phyloP scores from a whole-genome alignment of 64 coral and sea anemone species.

The Catalaphyllia jardinei region DNA sequence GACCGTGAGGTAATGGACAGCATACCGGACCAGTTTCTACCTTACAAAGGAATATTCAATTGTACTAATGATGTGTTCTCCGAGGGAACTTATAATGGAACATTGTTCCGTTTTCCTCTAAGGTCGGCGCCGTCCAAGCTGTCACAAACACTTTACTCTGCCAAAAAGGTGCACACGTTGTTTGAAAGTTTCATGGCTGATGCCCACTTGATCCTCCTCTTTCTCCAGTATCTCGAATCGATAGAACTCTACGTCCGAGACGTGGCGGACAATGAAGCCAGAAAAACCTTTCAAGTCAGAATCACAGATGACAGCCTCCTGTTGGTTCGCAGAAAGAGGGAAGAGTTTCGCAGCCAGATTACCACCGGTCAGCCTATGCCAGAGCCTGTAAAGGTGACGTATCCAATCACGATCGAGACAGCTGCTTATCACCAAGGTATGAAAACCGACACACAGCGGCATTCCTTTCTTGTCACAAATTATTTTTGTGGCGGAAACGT shows the following conservation, averaged over 20 bases:
- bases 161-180: constrained; percentile 66
- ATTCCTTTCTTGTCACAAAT: constrained; percentile 72
- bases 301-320: constrained; percentile 35
- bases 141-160: constrained; percentile 78
- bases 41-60: constrained; percentile 78
- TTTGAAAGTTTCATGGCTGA: constrained; percentile 79
- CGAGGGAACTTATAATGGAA: constrained; percentile 66
- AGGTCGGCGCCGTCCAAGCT: constrained; percentile 66
- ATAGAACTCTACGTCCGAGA: constrained; percentile 76
- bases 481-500: constrained; percentile 56
- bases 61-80: constrained; percentile 57
- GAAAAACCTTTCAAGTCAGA: constrained; percentile 58
- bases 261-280: constrained; percentile 5
- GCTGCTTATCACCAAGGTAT: background rate
- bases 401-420: constrained; percentile 59
- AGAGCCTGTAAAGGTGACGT: constrained; percentile 47
- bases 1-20: background rate
- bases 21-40: constrained; percentile 74
- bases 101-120: constrained; percentile 93
- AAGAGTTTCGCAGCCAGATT: constrained; percentile 53
- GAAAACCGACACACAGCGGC: background rate
- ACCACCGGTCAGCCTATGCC: background rate
- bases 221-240: constrained; percentile 83
- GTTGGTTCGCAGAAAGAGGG: constrained; percentile 45
- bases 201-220: constrained; percentile 79